Evolutionary conservation across 2,888 invertebrate species (phyloP), one percentile per base, ranked within the genome.

Genomic region (Shargacucullia verbasci): DNA sequence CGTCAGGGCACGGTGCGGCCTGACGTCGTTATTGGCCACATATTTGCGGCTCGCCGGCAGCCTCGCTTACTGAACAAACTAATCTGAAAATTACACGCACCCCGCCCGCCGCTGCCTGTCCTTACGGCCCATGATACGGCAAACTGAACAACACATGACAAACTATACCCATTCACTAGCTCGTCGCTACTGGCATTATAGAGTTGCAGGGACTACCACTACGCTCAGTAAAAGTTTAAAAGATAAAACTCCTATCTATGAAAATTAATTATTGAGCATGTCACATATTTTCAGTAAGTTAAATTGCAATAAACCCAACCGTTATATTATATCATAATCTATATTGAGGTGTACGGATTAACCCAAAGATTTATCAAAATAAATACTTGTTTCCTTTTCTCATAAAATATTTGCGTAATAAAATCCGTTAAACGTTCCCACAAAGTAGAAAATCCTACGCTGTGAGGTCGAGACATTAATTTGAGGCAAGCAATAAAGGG

Each of bases 401-500:
- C 78, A 82, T 85, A 85, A 88, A 85, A 84, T 84, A 86, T 89
- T 88, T 84, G 81, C 79, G 81, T 88, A 89, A 90, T 89, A 90
- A 91, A 89, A 90, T 85, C 84, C 79, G 81, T 86, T 89, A 89
- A 91, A 88, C 83, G 86, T 83, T 86, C 63, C 84, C 88, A 88
- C 91, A 90, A 89, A 90, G 89, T 88, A 89, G 82, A 86, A 88
- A 87, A 90, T 90, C 85, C 85, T 86, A 80, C 79, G 82, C 78
- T 80, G 29, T 29, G 82, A 88, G 88, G 89, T 89, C 85, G 89
- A 85, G 90, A 90, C 91, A 93, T 92, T 93, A 93, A 93, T 93
- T 92, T 93, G 86, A 88, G 86, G 86, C 90, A 82, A 90, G 93
- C 91, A 93, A 93, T 93, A 93, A 92, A 92, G 90, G 86, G 87